phyloP scores from a whole-genome alignment of 2,113 vertebrate species.

The Dromiciops gliroides region DNA sequence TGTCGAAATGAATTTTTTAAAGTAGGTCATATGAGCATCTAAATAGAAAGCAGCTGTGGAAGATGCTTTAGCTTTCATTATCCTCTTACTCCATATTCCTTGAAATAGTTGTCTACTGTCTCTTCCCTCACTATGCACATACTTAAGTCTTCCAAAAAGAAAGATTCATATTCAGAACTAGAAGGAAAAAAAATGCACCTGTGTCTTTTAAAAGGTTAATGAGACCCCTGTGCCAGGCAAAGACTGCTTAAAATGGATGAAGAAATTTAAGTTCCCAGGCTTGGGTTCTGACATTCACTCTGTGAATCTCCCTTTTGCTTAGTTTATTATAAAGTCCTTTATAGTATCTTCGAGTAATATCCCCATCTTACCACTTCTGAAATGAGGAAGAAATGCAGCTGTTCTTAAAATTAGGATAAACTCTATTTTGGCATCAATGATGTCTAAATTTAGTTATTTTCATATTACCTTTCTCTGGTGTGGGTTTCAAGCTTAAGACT shows the following conservation, averaged over 20 bases:
- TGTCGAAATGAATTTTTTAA: slow-evolving; percentile 23
- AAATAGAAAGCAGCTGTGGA: slow-evolving; percentile 8
- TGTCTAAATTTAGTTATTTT: neutral
- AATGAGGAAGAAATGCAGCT: neutral
- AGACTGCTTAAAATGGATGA: neutral
- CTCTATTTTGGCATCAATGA: slow-evolving; percentile 18
- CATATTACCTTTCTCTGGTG: neutral
- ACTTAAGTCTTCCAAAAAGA: slow-evolving; percentile 29
- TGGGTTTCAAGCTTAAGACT: neutral
- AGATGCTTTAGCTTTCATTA: slow-evolving; percentile 13
- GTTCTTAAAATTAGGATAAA: neutral
- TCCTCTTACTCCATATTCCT: neutral
- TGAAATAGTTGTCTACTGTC: neutral
- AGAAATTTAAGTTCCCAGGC: slow-evolving; percentile 1
- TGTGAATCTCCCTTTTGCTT: slow-evolving; percentile 22
- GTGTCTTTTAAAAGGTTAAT: slow-evolving; percentile 30
- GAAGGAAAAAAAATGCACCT: slow-evolving; percentile 4
- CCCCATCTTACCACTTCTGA: slow-evolving; percentile 1
- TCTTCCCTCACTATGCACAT: neutral
- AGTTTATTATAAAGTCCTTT: neutral
- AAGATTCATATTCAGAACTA: slow-evolving; percentile 2
- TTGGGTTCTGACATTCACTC: neutral
- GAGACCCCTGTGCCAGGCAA: neutral
- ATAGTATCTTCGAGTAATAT: slow-evolving; percentile 2
- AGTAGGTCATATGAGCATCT: slow-evolving; percentile 7